Evolutionary conservation across 1,140 invertebrate species (phyloP).

Genomic region (Cheumatopsyche charites): DNA sequence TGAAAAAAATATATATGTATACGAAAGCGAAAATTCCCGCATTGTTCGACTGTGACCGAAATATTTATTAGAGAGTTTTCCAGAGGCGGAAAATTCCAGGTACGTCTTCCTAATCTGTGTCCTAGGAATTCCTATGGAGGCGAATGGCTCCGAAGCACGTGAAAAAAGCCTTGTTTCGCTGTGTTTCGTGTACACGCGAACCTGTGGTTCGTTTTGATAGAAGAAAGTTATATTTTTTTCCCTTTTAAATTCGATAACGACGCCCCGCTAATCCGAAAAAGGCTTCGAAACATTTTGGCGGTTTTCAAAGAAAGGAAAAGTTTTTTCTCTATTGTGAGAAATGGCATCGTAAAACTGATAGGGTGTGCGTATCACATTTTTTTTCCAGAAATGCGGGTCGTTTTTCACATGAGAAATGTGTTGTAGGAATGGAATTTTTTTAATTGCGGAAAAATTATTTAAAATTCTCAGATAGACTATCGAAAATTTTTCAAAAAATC

Average conservation of each 20-base stretch:
- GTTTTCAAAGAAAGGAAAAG: background rate
- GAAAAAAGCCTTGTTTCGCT: slow-evolving; percentile 28
- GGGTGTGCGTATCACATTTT: background rate
- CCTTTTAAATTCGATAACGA: slow-evolving; percentile 29
- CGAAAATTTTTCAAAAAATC: no score
- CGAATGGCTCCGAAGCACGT: slow-evolving; percentile 30
- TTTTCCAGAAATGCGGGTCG: background rate
- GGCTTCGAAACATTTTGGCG: slow-evolving; percentile 5
- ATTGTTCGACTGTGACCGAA: no score
- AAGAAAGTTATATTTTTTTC: no score
- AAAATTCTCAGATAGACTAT: no score
- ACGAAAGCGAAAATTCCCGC: slow-evolving; percentile 5
- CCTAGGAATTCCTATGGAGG: background rate
- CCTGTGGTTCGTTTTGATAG: slow-evolving; percentile 8
- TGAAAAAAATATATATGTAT: background rate
- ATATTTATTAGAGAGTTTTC: no score
- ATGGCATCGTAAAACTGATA: slow-evolving; percentile 2
- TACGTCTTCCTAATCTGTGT: slow-evolving; percentile 18
- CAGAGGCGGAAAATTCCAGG: background rate
- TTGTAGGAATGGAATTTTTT: no score
- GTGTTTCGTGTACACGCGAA: slow-evolving; percentile 27
- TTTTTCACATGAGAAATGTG: no score
- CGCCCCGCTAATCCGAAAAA: slow-evolving; percentile 18
- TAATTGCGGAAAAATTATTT: no score
- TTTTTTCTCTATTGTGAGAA: background rate